Evolutionary conservation across 1,140 invertebrate genomes (phyloP).

Genomic region (Campoletis sonorensis): DNA sequence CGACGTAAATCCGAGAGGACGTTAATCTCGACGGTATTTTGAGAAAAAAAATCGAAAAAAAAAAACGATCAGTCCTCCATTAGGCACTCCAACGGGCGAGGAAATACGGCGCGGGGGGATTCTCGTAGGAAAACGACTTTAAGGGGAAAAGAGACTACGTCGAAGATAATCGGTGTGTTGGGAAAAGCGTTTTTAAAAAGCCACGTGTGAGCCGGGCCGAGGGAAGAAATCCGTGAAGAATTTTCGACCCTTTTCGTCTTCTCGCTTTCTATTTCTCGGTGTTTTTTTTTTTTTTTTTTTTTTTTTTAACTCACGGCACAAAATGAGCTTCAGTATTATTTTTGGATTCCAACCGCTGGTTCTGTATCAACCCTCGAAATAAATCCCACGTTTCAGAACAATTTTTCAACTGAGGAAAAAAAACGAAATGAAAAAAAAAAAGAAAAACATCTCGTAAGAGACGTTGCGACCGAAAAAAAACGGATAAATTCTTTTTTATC

Average conservation of each 20-base stretch:
- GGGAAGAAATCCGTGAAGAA: conserved; percentile 33
- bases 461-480: no score
- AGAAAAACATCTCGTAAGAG: not conserved
- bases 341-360: conserved; percentile 15
- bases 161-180: conserved; percentile 39
- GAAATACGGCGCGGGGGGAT: not conserved
- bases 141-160: not conserved
- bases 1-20: not conserved
- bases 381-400: not conserved
- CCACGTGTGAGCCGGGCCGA: conserved; percentile 7
- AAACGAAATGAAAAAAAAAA: not conserved
- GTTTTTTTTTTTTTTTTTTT: conserved; percentile 42
- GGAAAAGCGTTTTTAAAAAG: conserved; percentile 39
- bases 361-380: not conserved
- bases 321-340: conserved; percentile 37
- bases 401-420: not conserved
- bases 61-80: not conserved
- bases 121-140: not conserved
- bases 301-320: conserved; percentile 20
- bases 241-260: conserved; percentile 27
- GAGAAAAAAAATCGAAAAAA: not conserved
- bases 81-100: not conserved
- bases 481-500: no score
- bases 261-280: conserved; percentile 7
- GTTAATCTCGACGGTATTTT: not conserved